Conservation (phyloP, 2,888 invertebrate species). For the Tetheella fluctuosa region DNA sequence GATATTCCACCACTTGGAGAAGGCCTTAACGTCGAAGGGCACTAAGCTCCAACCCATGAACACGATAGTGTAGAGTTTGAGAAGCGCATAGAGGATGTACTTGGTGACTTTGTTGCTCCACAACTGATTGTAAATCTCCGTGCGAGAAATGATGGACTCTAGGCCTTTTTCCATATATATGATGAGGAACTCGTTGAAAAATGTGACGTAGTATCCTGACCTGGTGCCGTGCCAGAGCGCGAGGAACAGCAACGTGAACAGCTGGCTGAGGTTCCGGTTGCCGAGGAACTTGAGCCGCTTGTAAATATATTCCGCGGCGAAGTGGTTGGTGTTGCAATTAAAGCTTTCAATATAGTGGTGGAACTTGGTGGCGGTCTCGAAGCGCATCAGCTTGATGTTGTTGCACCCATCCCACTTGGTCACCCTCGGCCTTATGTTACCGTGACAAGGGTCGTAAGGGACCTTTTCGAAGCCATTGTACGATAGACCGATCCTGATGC, state of each 20-base stretch:
- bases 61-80: slow-evolving; percentile 89
- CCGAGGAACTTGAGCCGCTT: slow-evolving; percentile 96
- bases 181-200: slow-evolving; percentile 95
- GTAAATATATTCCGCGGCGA: slow-evolving; percentile 97
- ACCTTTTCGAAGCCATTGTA: slow-evolving; percentile 90
- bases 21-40: slow-evolving; percentile 89
- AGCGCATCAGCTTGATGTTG: slow-evolving; percentile 92
- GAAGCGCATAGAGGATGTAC: slow-evolving; percentile 80
- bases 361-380: slow-evolving; percentile 93
- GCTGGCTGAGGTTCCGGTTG: slow-evolving; percentile 92
- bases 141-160: slow-evolving; percentile 81
- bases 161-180: slow-evolving; percentile 93
- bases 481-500: slow-evolving; percentile 89
- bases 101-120: slow-evolving; percentile 67
- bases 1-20: slow-evolving; percentile 86
- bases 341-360: slow-evolving; percentile 95
- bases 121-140: slow-evolving; percentile 72
- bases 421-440: slow-evolving; percentile 12
- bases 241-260: slow-evolving; percentile 92
- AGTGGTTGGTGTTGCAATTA: slow-evolving; percentile 97
- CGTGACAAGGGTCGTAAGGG: no score
- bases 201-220: slow-evolving; percentile 96
- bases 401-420: slow-evolving; percentile 94
- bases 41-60: slow-evolving; percentile 93
- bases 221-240: slow-evolving; percentile 98